phyloP scores from a whole-genome alignment of 2,888 invertebrate genomes.

The Drosophila austrosaltans region DNA sequence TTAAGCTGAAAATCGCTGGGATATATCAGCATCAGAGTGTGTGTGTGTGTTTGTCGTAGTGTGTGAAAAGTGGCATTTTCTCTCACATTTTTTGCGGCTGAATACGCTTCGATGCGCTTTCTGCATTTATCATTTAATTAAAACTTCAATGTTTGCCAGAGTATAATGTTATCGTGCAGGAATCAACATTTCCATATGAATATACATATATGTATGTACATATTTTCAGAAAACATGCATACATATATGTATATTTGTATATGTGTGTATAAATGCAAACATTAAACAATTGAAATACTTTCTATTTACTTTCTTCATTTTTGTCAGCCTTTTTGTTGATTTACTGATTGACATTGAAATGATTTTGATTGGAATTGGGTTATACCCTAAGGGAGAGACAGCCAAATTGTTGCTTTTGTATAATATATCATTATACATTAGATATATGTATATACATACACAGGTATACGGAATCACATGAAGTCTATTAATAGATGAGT shows the following conservation, averaged over 20 bases:
- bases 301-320: slow-evolving; percentile 53
- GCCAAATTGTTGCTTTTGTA: background rate
- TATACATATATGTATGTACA: background rate
- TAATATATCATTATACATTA: too few species aligned
- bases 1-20: slow-evolving; percentile 31
- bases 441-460: background rate
- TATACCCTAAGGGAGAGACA: slow-evolving; percentile 29
- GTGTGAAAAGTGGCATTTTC: slow-evolving; percentile 21
- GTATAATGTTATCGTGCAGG: slow-evolving; percentile 6
- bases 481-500: background rate
- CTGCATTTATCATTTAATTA: slow-evolving; percentile 66
- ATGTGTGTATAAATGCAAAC: background rate
- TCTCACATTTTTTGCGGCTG: slow-evolving; percentile 46
- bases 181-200: slow-evolving; percentile 18
- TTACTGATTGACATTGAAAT: slow-evolving; percentile 62
- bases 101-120: slow-evolving; percentile 52
- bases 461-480: background rate
- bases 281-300: slow-evolving; percentile 39
- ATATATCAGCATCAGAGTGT: background rate
- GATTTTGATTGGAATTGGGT: slow-evolving; percentile 54
- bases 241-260: background rate
- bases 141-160: slow-evolving; percentile 38
- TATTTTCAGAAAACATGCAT: background rate
- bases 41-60: slow-evolving; percentile 29
- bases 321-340: slow-evolving; percentile 55